A percentile compares a stretch with the other conserved stretches of the same genome.
Evolutionary conservation across 2,888 invertebrate species (phyloP).

Genomic region (Pimpla rufipes): DNA sequence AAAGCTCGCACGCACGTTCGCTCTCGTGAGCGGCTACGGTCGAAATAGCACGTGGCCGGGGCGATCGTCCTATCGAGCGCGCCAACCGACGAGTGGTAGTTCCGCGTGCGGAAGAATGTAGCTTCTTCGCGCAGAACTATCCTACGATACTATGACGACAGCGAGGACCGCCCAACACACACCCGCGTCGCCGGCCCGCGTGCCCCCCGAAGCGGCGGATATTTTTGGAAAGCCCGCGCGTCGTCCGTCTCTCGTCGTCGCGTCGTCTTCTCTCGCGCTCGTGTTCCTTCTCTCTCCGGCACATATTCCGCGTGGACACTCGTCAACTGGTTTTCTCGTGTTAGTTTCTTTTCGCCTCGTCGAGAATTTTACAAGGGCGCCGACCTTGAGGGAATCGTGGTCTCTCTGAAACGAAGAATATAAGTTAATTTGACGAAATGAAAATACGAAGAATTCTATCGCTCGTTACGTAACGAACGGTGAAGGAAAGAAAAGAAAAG

Average conservation of each 20-base stretch:
- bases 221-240: slow-evolving; percentile 62
- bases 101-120: slow-evolving; percentile 52
- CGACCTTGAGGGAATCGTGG: slow-evolving; percentile 35
- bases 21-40: slow-evolving; percentile 42
- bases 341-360: slow-evolving; percentile 41
- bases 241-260: slow-evolving; percentile 31
- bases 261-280: slow-evolving; percentile 33
- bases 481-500: too few relatives aligned
- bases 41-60: slow-evolving; percentile 53
- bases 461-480: slow-evolving; percentile 8
- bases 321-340: slow-evolving; percentile 3
- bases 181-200: slow-evolving; percentile 19
- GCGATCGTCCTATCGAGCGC: slow-evolving; percentile 14
- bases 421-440: not conserved
- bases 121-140: slow-evolving; percentile 35
- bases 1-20: slow-evolving; percentile 22
- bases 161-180: slow-evolving; percentile 30
- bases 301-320: slow-evolving; percentile 5
- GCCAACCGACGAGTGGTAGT: slow-evolving; percentile 44
- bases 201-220: slow-evolving; percentile 64
- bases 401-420: slow-evolving; percentile 4
- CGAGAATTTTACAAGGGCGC: slow-evolving; percentile 57
- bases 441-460: slow-evolving; percentile 16
- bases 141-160: slow-evolving; percentile 34
- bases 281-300: slow-evolving; percentile 26